phyloP scores from a whole-genome alignment of 2,888 invertebrate species.

The Thalpophila matura region DNA sequence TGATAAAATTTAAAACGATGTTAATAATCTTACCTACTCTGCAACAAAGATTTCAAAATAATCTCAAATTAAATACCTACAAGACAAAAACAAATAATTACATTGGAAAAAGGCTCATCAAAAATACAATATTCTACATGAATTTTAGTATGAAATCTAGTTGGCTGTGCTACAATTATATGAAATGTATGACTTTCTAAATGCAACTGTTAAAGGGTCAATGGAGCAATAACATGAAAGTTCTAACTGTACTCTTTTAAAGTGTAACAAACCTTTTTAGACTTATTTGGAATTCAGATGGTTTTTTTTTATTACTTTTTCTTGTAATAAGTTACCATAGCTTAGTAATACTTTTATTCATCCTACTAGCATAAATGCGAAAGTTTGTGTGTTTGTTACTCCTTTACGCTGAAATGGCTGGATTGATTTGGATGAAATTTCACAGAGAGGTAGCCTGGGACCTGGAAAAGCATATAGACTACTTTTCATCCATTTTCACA shows the following conservation, averaged over 20 bases:
- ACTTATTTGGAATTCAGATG: slow-evolving; percentile 17
- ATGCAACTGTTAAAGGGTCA: slow-evolving; percentile 61
- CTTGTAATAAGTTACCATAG: too few species aligned
- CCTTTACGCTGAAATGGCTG: too few species aligned
- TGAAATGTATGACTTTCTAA: slow-evolving; percentile 66
- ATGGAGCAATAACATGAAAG: slow-evolving; percentile 61
- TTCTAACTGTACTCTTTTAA: slow-evolving; percentile 53
- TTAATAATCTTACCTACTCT: slow-evolving; percentile 40
- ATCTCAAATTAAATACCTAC: slow-evolving; percentile 44
- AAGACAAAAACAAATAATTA: slow-evolving; percentile 54
- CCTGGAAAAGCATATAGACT: too few species aligned
- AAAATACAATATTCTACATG: slow-evolving; percentile 52
- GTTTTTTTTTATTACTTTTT: neutral
- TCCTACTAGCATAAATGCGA: too few species aligned
- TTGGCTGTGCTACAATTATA: slow-evolving; percentile 46
- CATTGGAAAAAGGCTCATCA: slow-evolving; percentile 43
- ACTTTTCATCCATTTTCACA: too few species aligned
- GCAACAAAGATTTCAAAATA: slow-evolving; percentile 33
- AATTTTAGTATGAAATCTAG: slow-evolving; percentile 56
- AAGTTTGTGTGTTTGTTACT: too few species aligned
- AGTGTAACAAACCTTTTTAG: slow-evolving; percentile 55
- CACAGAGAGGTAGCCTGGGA: too few species aligned
- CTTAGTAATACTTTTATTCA: too few species aligned
- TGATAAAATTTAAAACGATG: neutral
- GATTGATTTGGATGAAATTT: too few species aligned